Evolutionary conservation across 2,797 vertebrate genomes (phyloP), one percentile per base, ranked within the genome.

Genomic region (Myotis vivesi): DNA sequence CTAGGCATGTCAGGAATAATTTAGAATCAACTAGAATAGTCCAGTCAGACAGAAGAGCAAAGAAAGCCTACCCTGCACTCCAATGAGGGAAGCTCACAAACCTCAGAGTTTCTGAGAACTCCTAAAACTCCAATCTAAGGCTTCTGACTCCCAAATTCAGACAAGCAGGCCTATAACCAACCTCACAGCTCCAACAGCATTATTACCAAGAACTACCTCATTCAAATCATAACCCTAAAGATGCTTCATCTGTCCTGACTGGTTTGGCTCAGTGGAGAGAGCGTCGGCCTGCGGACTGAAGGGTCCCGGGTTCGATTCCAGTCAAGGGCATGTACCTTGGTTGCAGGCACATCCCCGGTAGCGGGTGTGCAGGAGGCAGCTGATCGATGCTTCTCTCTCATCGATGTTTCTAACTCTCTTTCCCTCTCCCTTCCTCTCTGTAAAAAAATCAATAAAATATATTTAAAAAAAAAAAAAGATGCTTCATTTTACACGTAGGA

Each of bases 31-130:
- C 64, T 12, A 75, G 38, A 25, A 36, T 64, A 79, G 53, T 23
- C 68, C 82, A 33, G 12, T 22, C 71, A 46, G 75, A 71, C 16
- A 86, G 77, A 92, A 93, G 84, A 93, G 81, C 80, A 91, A 95
- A 68, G 44, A 91, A 85, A 92, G 10, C 19, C 23, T 36, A 55
- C 51, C 55, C 20, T 51, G 55, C 20, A 51, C 41, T 59, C 59
- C 57, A 49, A 15, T 8, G 8, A 20, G 30, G 44, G 23, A 41
- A 7, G 84, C 8, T 72, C 41, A 59, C 6, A 51, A 3, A 69
- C 38, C 38, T 55, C 53, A 28, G 76, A 20, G 38, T 59, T 82
- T 64, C 79, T 30, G 33, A 68, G 41, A 71, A 38, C 57, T 46
- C 76, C 53, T 83, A 11, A 66, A 69, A 62, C 62, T 64, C 71